Conservation (phyloP, 2,797 vertebrate genomes). For the Erethizon dorsatum region DNA sequence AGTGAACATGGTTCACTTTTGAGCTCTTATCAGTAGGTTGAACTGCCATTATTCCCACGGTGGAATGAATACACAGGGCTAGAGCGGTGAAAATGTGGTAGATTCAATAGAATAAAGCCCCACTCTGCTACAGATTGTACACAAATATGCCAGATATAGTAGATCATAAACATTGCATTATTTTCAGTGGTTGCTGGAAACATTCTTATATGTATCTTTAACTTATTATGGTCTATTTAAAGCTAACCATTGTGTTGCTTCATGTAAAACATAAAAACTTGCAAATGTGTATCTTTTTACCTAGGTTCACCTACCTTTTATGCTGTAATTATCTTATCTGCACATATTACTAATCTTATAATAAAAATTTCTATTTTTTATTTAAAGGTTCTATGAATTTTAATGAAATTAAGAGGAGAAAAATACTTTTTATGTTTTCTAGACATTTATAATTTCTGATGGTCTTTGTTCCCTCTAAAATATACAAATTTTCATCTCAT, state of each 20-base stretch:
- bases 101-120: background rate
- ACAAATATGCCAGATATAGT: background rate
- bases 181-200: background rate
- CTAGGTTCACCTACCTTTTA: background rate
- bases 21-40: background rate
- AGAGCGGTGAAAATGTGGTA: too few relatives aligned
- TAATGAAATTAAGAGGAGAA: background rate
- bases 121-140: background rate
- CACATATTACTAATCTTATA: background rate
- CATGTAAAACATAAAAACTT: background rate
- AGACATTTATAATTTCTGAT: background rate
- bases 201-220: background rate
- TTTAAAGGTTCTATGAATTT: background rate
- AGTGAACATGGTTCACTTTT: background rate
- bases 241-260: background rate
- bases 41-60: background rate
- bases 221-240: background rate
- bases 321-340: background rate
- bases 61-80: background rate
- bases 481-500: background rate
- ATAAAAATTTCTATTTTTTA: background rate
- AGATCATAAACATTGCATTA: background rate
- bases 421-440: background rate
- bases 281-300: background rate
- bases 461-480: background rate